Evolutionary conservation across 92 coral and sea anemone species (phyloP).

Genomic region (Metridium senile): DNA sequence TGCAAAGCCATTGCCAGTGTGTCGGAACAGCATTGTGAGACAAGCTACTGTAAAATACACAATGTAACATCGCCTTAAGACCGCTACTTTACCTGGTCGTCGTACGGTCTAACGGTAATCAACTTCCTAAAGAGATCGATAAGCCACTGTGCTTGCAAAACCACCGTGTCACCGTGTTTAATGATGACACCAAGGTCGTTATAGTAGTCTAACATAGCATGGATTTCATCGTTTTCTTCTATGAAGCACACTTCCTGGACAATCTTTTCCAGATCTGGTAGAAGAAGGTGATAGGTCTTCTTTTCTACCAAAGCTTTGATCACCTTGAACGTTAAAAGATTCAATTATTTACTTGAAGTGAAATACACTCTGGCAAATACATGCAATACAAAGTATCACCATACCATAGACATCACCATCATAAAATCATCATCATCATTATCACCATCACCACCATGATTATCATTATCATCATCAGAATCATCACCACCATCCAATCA

Average conservation of each 20-base stretch:
- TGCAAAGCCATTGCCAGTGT: too few relatives aligned
- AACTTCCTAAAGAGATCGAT: conserved; percentile 68
- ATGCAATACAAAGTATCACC: too few relatives aligned
- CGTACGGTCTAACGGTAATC: conserved; percentile 71
- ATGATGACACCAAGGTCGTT: conserved; percentile 74
- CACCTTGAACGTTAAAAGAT: conserved; percentile 2
- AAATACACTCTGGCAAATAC: too few relatives aligned
- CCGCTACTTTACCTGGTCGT: conserved; percentile 90
- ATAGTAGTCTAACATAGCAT: conserved; percentile 63
- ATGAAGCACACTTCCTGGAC: conserved; percentile 58
- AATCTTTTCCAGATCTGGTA: conserved; percentile 63
- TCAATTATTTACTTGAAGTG: not conserved
- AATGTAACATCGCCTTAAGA: conserved; percentile 28
- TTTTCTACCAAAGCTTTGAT: conserved; percentile 53
- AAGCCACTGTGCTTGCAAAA: conserved; percentile 69
- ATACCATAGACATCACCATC: too few relatives aligned
- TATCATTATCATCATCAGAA: too few relatives aligned
- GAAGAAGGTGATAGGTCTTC: conserved; percentile 52
- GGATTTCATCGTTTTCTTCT: conserved; percentile 58
- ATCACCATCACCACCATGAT: too few relatives aligned
- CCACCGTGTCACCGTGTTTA: conserved; percentile 69
- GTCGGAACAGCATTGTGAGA: too few relatives aligned
- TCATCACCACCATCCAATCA: too few relatives aligned
- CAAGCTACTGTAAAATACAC: too few relatives aligned
- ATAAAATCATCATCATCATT: too few relatives aligned